A percentile compares a stretch with the other conserved stretches of the same genome.
phyloP scores from a whole-genome alignment of 2,888 invertebrate genomes.

The Coronaproctus castanopsis region DNA sequence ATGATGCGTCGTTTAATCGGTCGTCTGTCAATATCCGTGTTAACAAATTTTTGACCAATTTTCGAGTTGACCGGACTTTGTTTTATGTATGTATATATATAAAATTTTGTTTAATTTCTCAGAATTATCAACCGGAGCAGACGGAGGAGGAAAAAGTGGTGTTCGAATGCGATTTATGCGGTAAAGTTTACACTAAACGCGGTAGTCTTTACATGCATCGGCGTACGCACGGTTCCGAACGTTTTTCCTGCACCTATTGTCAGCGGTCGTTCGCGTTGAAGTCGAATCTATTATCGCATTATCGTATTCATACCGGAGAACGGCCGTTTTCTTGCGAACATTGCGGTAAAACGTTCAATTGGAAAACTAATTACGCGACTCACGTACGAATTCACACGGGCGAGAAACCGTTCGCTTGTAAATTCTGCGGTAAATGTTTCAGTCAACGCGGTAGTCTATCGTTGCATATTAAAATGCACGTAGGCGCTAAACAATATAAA shows the following conservation, averaged over 20 bases:
- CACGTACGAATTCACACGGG: constrained; percentile 17
- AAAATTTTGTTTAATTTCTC: too few species aligned
- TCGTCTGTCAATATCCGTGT: too few species aligned
- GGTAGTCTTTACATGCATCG: constrained; percentile 13
- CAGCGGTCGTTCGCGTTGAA: constrained; percentile 13
- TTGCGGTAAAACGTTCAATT: constrained; percentile 15
- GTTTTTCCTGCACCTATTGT: constrained; percentile 9
- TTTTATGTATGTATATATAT: too few species aligned
- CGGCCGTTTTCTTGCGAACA: constrained; percentile 15
- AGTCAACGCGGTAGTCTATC: constrained; percentile 17
- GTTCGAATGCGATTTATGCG: constrained; percentile 13
- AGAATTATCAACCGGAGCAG: too few species aligned
- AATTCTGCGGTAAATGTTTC: constrained; percentile 17
- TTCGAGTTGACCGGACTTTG: too few species aligned
- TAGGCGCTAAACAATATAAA: constrained; percentile 15
- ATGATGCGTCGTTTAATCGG: too few species aligned
- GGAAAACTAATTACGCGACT: constrained; percentile 16
- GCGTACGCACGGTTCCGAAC: constrained; percentile 9
- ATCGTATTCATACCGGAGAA: constrained; percentile 16
- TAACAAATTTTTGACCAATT: too few species aligned
- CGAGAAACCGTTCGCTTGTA: constrained; percentile 17
- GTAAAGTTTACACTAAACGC: constrained; percentile 14
- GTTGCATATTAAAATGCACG: constrained; percentile 17
- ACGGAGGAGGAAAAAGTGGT: neutral
- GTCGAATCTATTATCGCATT: constrained; percentile 15